phyloP scores from a whole-genome alignment of 2,797 vertebrate genomes.

The Helicolenus hilgendorfi region DNA sequence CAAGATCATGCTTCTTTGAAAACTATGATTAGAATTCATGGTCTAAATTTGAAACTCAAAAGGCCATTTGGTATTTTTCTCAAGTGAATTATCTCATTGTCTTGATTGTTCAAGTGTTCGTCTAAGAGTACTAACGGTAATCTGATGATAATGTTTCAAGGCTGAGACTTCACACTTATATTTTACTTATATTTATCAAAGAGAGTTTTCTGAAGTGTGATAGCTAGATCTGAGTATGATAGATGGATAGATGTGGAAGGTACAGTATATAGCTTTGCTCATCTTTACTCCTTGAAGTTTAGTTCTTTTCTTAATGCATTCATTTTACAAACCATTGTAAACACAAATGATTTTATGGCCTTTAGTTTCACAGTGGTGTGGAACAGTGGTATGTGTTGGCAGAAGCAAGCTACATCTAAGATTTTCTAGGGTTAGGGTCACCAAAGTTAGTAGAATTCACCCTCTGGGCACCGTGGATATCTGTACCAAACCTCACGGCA shows the following conservation, averaged over 20 bases:
- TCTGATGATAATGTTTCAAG: background rate
- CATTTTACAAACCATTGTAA: background rate
- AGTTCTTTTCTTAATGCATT: background rate
- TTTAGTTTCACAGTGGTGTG: background rate
- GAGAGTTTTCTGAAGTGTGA: background rate
- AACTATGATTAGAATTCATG: background rate
- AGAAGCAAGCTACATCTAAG: background rate
- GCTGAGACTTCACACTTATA: background rate
- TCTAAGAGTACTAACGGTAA: background rate
- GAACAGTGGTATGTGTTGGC: background rate
- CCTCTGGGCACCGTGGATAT: background rate
- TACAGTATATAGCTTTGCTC: background rate
- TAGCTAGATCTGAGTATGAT: too few relatives aligned
- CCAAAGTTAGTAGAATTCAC: background rate
- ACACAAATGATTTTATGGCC: background rate
- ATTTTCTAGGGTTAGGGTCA: background rate
- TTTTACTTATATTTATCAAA: background rate
- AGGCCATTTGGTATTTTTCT: background rate
- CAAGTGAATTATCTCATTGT: background rate
- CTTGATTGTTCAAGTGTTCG: background rate
- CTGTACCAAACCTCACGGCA: background rate
- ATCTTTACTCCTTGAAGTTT: background rate
- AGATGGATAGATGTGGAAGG: background rate
- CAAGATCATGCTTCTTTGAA: background rate
- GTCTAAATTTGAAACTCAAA: background rate